These are phyloP conservation scores for Thaleichthys pacificus DNA, from an alignment of 2,797 vertebrate species.

Conservation along the genomic window DNA sequence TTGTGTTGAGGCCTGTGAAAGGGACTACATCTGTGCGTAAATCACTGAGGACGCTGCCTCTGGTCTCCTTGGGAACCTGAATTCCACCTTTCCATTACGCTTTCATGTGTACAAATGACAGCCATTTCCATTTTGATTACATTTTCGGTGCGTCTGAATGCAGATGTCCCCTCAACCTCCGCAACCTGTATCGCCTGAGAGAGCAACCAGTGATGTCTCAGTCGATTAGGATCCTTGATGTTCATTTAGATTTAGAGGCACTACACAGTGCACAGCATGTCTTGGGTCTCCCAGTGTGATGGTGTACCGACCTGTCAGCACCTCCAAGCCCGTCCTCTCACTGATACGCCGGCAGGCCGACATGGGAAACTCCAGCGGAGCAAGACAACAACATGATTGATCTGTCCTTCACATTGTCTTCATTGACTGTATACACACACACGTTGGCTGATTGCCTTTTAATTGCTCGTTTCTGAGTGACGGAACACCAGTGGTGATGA, in stretches of 20 bases:
- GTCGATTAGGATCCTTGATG: constrained; percentile 9
- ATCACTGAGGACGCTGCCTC: not conserved
- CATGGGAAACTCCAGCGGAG: constrained; percentile 4
- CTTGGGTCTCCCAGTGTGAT: not conserved
- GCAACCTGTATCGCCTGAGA: not conserved
- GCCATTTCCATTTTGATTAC: constrained; percentile 48
- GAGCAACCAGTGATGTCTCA: constrained; percentile 3
- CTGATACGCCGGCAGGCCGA: constrained; percentile 11
- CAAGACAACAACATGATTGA: constrained; percentile 7
- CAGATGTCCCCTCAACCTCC: not conserved
- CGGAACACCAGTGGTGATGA: not conserved
- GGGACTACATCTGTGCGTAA: not conserved
- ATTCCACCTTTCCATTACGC: constrained; percentile 7
- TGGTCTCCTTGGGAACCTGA: constrained; percentile 4
- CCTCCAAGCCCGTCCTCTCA: not conserved
- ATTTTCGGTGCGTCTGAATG: constrained; percentile 4
- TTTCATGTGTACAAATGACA: constrained; percentile 25
- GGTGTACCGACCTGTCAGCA: constrained; percentile 9
- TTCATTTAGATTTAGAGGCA: constrained; percentile 15
- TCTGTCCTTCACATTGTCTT: constrained; percentile 27
- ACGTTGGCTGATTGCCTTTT: constrained; percentile 17
- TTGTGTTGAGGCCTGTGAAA: not conserved
- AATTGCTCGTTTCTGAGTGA: constrained; percentile 26
- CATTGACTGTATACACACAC: constrained; percentile 10
- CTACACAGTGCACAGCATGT: constrained; percentile 1